Conservation (phyloP, 2,113 vertebrate species). For the Tyrannus savana region DNA sequence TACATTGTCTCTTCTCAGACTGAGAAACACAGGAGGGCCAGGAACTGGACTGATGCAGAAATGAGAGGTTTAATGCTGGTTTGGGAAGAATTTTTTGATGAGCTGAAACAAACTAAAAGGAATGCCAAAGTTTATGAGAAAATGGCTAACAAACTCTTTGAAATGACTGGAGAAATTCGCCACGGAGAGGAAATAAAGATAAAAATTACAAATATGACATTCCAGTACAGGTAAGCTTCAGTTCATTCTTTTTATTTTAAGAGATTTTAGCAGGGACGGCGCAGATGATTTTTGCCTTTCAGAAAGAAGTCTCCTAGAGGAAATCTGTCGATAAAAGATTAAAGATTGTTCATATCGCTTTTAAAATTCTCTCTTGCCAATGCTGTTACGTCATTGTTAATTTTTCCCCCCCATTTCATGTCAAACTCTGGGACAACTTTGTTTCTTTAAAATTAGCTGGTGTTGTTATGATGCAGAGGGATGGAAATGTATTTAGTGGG, state of each 20-base stretch:
- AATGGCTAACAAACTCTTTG: slow-evolving; percentile 96
- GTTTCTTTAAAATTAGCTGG: slow-evolving; percentile 28
- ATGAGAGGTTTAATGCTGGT: slow-evolving; percentile 96
- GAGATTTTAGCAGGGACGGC: slow-evolving; percentile 51
- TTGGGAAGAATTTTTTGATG: slow-evolving; percentile 95
- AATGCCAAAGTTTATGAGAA: slow-evolving; percentile 98
- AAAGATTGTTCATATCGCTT: slow-evolving; percentile 69
- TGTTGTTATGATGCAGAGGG: slow-evolving; percentile 26
- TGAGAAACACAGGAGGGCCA: slow-evolving; percentile 95
- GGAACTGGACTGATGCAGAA: slow-evolving; percentile 97
- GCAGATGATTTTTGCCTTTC: slow-evolving; percentile 59
- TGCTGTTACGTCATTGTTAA: slow-evolving; percentile 63
- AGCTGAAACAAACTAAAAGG: slow-evolving; percentile 95
- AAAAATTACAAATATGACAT: slow-evolving; percentile 99
- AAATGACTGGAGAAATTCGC: slow-evolving; percentile 93
- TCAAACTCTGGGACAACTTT: slow-evolving; percentile 65
- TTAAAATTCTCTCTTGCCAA: slow-evolving; percentile 69
- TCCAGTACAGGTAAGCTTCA: slow-evolving; percentile 94
- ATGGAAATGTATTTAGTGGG: slow-evolving; percentile 44
- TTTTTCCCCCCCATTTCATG: slow-evolving; percentile 44
- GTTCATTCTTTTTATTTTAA: slow-evolving; percentile 71
- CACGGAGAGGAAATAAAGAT: slow-evolving; percentile 99
- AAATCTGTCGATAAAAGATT: slow-evolving; percentile 67
- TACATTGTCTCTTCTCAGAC: slow-evolving; percentile 85
- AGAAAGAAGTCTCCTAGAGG: slow-evolving; percentile 56